A percentile compares a stretch with the other conserved stretches of the same genome.
phyloP scores from a whole-genome alignment of 2,888 invertebrate genomes.

The Hymenopus coronatus region DNA sequence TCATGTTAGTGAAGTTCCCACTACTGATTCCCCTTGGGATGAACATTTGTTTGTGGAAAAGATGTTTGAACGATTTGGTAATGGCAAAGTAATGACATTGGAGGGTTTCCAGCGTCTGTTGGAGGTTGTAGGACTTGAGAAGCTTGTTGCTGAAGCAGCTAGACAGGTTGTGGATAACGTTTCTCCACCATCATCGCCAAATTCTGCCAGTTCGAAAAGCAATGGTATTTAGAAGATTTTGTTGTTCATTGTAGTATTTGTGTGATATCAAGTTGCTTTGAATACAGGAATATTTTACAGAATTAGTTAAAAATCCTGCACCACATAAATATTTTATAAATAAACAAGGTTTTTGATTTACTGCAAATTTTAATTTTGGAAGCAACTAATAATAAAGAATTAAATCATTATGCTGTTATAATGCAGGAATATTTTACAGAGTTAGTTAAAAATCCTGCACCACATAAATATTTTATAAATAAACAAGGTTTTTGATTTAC shows the following conservation, averaged over 20 bases:
- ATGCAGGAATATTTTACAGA: too few species aligned
- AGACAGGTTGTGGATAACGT: not conserved
- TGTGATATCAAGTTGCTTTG: too few species aligned
- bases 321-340: too few species aligned
- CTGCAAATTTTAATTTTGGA: too few species aligned
- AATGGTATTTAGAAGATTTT: not conserved
- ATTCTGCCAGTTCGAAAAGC: not conserved
- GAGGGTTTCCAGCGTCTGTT: slow-evolving; percentile 70
- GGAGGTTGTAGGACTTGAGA: slow-evolving; percentile 56
- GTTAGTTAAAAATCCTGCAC: too few species aligned
- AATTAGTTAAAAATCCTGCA: too few species aligned
- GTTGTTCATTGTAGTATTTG: not conserved
- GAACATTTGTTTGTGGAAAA: slow-evolving; percentile 45
- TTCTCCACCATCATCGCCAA: not conserved
- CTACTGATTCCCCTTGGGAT: not conserved
- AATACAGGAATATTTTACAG: too few species aligned
- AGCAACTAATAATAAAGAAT: too few species aligned
- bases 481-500: too few species aligned
- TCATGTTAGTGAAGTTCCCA: not conserved
- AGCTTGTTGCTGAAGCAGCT: slow-evolving; percentile 35
- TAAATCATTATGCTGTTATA: too few species aligned
- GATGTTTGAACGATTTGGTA: slow-evolving; percentile 66
- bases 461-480: too few species aligned
- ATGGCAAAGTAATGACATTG: slow-evolving; percentile 58
- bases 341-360: too few species aligned